A percentile compares a stretch with the other conserved stretches of the same genome.
These are phyloP conservation scores for Rallus crepitans DNA, from an alignment of 2,797 vertebrate genomes.

Conservation along the genomic window DNA sequence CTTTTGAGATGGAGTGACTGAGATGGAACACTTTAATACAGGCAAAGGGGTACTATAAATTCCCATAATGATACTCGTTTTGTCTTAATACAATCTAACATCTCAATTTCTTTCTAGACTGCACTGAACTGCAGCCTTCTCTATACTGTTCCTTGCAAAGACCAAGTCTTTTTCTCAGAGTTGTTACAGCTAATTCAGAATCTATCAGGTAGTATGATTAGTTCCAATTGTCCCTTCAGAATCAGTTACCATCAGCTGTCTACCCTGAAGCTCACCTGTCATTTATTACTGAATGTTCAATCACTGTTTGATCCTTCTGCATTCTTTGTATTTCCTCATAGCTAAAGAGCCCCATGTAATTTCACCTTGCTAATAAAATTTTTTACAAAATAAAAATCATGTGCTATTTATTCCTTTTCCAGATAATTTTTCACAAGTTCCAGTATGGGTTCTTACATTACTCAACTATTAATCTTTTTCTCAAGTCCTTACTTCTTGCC, in stretches of 20 bases:
- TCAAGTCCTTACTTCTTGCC: conserved; percentile 24
- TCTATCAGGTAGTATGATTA: conserved; percentile 72
- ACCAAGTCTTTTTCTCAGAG: not conserved
- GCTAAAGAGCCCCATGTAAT: not conserved
- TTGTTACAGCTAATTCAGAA: conserved; percentile 69
- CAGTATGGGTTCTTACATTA: not conserved
- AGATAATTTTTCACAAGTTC: conserved; percentile 30
- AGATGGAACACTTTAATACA: conserved; percentile 22
- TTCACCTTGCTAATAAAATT: not conserved
- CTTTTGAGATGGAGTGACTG: conserved; percentile 13
- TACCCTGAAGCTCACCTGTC: conserved; percentile 56
- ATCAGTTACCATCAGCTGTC: conserved; percentile 66
- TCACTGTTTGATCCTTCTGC: not conserved
- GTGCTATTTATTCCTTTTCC: not conserved
- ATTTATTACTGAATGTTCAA: conserved; percentile 5
- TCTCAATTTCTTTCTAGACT: conserved; percentile 53
- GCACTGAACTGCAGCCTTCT: conserved; percentile 17
- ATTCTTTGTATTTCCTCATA: not conserved
- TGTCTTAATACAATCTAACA: conserved; percentile 58
- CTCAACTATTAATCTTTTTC: conserved; percentile 13
- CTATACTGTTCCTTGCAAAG: conserved; percentile 19
- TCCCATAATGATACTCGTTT: conserved; percentile 41
- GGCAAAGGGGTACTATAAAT: conserved; percentile 14
- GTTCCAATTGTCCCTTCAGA: conserved; percentile 72
- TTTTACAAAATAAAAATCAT: not conserved